Base-by-base conservation (phyloP, 2,888 invertebrate genomes). In the Thelaira solivaga region DNA sequence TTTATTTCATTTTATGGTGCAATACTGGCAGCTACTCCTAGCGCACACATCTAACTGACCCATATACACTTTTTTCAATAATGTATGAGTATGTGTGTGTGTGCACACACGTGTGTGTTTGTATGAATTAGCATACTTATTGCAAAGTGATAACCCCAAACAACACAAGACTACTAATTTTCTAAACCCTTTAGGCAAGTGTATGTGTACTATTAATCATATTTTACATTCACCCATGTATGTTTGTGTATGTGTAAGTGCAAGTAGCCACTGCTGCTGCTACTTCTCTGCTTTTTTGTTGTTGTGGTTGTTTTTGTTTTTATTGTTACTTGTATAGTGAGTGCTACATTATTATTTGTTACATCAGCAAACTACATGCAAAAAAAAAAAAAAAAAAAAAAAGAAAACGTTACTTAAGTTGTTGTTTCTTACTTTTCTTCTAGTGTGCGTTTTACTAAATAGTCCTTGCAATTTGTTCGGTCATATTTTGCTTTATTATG, bases 71-170 rank as follows among this genome's bases (percentile, higher is more conserved):
- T 47, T 59, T 59, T 51, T n/a, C 13, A 20, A 22, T 57, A 18
- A 18, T 26, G 20, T 24, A 8, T 6, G 24, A 53, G 41, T 43
- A 18, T 18, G 13, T 51, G 31, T 41, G 29, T 49, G 11, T 22
- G 11, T 8, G n/a, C 29, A 11, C 8, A 1, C 7, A 1, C 43
- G 31, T 53, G 10, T 24, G 11, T 39, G 13, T 49, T 13, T 49
- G 36, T 16, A 7, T 78, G 69, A 71, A 78, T 74, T 74, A 59
- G 36, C 69, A 61, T 71, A 53, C 41, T 75, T 68, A 68, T 61
- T 62, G 67, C 16, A 61, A 64, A 61, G 36, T 61, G 67, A 68
- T 68, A 75, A 75, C 74, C 67, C 45, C 61, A 67, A 73, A 65
- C 65, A 41, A 34, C 24, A 31, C 26, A 73, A 62, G 53, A 16